A percentile compares a stretch with the other conserved stretches of the same genome.
Evolutionary conservation across 2,888 invertebrate species (phyloP).

Genomic region (Dynastes maya): DNA sequence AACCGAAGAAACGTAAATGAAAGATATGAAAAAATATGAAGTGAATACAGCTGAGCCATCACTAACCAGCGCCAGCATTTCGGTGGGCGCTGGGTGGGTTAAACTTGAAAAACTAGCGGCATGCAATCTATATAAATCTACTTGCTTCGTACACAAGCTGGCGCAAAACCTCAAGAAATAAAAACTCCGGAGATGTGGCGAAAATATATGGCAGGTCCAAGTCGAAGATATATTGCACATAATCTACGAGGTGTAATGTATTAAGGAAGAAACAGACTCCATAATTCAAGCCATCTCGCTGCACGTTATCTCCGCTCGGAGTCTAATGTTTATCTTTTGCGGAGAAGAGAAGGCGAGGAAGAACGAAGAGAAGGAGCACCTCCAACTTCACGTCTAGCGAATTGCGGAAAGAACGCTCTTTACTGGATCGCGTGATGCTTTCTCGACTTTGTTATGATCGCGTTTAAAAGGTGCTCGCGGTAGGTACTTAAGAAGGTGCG

Average conservation of each 20-base stretch:
- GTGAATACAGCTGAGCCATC: no score
- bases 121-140: conserved; percentile 24
- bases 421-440: conserved; percentile 12
- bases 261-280: conserved; percentile 40
- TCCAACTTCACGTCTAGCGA: background rate
- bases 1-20: no score
- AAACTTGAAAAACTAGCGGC: no score
- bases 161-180: conserved; percentile 19
- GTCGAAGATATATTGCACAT: conserved; percentile 35
- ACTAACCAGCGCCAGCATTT: no score
- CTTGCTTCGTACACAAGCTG: conserved; percentile 2
- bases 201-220: conserved; percentile 34
- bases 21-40: no score
- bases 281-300: conserved; percentile 36
- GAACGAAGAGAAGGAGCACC: background rate
- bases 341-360: background rate
- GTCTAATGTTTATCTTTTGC: conserved; percentile 25
- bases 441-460: conserved; percentile 16
- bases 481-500: conserved; percentile 18
- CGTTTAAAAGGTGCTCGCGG: conserved; percentile 16
- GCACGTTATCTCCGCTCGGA: conserved; percentile 26
- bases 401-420: background rate
- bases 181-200: conserved; percentile 22
- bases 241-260: conserved; percentile 44
- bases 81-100: no score